Evolutionary conservation across 2,113 vertebrate species (phyloP).

Genomic region (Phylloscopus whistleri): DNA sequence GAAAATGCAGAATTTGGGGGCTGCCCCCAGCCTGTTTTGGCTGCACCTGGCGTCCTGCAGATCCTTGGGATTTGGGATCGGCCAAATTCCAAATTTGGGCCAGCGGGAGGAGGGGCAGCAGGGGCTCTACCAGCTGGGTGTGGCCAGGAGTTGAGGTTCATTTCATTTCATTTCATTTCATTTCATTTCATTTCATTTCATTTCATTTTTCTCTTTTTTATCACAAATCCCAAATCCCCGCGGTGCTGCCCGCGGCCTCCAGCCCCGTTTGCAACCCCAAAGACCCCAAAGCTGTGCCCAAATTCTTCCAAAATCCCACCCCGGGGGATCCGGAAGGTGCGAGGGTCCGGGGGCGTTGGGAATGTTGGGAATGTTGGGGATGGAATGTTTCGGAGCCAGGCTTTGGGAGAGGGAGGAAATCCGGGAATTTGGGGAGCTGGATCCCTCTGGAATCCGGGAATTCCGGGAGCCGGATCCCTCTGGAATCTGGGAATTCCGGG

Average conservation of each 20-base stretch:
- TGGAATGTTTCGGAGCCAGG: too few relatives aligned
- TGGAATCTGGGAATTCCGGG: too few relatives aligned
- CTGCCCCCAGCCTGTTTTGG: too few relatives aligned
- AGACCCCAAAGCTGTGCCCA: neutral
- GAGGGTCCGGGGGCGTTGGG: fast-evolving
- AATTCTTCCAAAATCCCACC: neutral
- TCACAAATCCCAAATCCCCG: neutral
- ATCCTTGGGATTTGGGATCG: neutral
- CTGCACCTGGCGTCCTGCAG: fast-evolving
- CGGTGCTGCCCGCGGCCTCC: fast-evolving
- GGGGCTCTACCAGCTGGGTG: neutral
- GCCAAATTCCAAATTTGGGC: neutral
- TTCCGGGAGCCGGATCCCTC: too few relatives aligned
- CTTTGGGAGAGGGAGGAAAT: too few relatives aligned
- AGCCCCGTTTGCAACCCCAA: fast-evolving
- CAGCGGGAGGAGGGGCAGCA: neutral
- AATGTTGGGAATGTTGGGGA: neutral
- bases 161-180: fast-evolving
- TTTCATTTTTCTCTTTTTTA: too few relatives aligned
- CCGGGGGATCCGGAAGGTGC: fast-evolving
- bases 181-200: neutral
- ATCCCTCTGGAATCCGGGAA: too few relatives aligned
- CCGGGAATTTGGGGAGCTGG: too few relatives aligned
- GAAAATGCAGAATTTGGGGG: neutral
- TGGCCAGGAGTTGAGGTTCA: too few relatives aligned